Conservation (phyloP, 2,113 vertebrate species). For the Leptodactylus fuscus region DNA sequence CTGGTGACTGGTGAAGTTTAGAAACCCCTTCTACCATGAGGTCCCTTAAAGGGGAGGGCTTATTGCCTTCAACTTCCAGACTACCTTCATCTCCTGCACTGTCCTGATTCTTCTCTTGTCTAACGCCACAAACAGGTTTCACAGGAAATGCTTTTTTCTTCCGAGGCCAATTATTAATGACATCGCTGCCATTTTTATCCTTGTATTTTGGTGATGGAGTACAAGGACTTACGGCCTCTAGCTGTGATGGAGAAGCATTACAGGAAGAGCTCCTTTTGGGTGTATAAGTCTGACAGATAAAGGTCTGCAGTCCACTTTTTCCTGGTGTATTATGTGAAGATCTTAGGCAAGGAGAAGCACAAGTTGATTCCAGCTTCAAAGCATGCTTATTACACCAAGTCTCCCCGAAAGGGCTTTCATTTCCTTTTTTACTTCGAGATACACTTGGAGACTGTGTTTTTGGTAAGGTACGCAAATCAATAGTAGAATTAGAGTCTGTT, state of each 20-base stretch:
- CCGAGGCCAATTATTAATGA: conserved; percentile 90
- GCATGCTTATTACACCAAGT: conserved; percentile 72
- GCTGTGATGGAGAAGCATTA: conserved; percentile 74
- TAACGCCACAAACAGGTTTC: conserved; percentile 44
- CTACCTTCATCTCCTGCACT: conserved; percentile 62
- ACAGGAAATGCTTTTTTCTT: conserved; percentile 80
- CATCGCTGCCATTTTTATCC: conserved; percentile 84
- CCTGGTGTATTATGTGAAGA: conserved; percentile 81
- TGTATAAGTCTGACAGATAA: conserved; percentile 92
- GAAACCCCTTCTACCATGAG: conserved; percentile 87
- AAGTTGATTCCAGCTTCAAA: conserved; percentile 72
- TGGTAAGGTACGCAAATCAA: conserved; percentile 63
- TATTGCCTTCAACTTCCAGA: conserved; percentile 52
- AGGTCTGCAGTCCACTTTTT: conserved; percentile 83
- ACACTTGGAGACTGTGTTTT: conserved; percentile 61
- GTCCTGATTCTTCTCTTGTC: conserved; percentile 63
- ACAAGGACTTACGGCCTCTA: conserved; percentile 70
- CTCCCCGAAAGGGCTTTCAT: conserved; percentile 71
- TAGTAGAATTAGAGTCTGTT: conserved; percentile 69
- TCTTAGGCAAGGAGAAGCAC: conserved; percentile 77
- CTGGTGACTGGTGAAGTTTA: conserved; percentile 78
- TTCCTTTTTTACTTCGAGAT: conserved; percentile 64
- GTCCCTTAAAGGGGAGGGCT: conserved; percentile 72
- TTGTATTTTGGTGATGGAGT: conserved; percentile 88
- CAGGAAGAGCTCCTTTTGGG: conserved; percentile 78